These are phyloP conservation scores for Polymixis lichenea DNA, from an alignment of 2,888 invertebrate genomes.

Conservation along the genomic window DNA sequence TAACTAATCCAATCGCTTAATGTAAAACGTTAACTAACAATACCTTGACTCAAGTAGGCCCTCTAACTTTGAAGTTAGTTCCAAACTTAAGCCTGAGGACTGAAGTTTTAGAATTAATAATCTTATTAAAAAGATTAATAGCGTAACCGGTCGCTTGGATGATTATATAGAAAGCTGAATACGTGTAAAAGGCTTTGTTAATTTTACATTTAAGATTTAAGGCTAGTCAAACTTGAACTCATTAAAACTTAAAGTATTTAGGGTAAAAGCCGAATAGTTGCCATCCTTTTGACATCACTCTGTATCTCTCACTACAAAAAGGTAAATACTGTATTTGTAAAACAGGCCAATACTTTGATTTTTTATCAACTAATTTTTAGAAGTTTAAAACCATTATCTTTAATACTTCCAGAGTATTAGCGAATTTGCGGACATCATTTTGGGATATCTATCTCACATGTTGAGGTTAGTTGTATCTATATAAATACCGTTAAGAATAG, in stretches of 20 bases:
- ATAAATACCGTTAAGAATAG: too few relatives aligned
- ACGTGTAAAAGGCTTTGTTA: constrained; percentile 27
- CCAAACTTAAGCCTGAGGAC: constrained; percentile 40
- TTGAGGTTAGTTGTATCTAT: too few relatives aligned
- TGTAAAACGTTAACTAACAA: constrained; percentile 45
- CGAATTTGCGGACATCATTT: too few relatives aligned
- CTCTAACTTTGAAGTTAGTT: constrained; percentile 39
- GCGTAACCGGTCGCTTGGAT: constrained; percentile 17
- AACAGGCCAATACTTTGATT: too few relatives aligned
- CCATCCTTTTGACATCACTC: too few relatives aligned
- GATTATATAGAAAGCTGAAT: constrained; percentile 7
- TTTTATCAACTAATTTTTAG: too few relatives aligned
- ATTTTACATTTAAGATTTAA: constrained; percentile 17
- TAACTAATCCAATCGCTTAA: constrained; percentile 43
- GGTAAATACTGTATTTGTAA: too few relatives aligned
- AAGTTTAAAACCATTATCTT: too few relatives aligned
- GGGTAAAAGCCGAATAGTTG: background rate
- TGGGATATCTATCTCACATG: too few relatives aligned
- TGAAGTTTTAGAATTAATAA: constrained; percentile 55
- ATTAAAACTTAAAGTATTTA: constrained; percentile 23
- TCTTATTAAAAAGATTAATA: constrained; percentile 56
- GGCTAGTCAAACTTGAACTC: background rate
- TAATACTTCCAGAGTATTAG: too few relatives aligned
- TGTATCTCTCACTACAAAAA: too few relatives aligned
- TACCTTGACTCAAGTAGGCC: constrained; percentile 18